Conservation (phyloP, 2,888 invertebrate species). For the Proisotoma minuta region DNA sequence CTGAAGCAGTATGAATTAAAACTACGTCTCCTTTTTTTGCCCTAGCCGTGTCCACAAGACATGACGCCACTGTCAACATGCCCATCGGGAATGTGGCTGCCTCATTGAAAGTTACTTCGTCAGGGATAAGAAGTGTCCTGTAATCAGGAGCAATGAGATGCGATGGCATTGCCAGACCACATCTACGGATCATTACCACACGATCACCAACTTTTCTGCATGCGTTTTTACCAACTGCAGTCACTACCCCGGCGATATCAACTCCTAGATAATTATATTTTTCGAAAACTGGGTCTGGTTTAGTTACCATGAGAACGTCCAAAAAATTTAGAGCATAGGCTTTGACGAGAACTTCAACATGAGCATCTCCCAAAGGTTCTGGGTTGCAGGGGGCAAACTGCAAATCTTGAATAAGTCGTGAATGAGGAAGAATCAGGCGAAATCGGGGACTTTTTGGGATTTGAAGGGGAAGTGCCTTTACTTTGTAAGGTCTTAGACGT, state of each 20-base stretch:
- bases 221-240: not conserved
- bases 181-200: not conserved
- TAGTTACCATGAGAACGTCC: not conserved
- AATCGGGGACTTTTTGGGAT: not conserved
- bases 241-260: conserved; percentile 11
- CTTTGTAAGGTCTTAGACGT: not conserved
- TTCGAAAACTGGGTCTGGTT: not conserved
- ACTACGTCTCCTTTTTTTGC: conserved; percentile 8
- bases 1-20: conserved; percentile 11
- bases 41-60: conserved; percentile 16
- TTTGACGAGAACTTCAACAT: not conserved
- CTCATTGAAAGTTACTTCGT: conserved; percentile 10
- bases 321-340: not conserved
- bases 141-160: not conserved
- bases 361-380: not conserved
- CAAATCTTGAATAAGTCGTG: not conserved
- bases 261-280: not conserved
- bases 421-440: not conserved
- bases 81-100: conserved; percentile 17
- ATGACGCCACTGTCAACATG: conserved; percentile 14
- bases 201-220: conserved; percentile 1
- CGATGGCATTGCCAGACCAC: not conserved
- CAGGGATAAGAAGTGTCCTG: conserved; percentile 4
- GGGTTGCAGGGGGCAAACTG: not conserved
- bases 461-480: not conserved